These are phyloP conservation scores for Spilogale gracilis DNA, from an alignment of 2,113 vertebrate species.

Conservation along the genomic window DNA sequence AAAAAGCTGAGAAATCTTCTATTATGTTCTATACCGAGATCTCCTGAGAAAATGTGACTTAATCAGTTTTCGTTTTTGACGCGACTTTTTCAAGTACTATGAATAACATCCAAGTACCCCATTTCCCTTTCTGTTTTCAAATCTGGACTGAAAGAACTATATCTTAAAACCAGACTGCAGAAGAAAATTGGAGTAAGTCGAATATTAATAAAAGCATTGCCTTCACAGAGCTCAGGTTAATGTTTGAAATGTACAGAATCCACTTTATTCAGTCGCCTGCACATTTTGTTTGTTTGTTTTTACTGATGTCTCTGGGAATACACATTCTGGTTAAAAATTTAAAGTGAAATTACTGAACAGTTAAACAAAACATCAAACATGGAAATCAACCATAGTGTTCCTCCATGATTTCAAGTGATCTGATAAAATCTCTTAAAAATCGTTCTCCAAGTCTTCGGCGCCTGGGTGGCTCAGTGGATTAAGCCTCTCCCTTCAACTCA, in stretches of 20 bases:
- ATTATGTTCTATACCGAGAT: neutral
- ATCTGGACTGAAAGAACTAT: neutral
- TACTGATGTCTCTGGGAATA: neutral
- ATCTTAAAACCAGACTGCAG: neutral
- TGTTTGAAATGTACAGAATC: neutral
- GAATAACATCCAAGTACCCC: neutral
- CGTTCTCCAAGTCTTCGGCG: neutral
- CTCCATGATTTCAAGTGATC: neutral
- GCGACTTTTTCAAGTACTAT: neutral
- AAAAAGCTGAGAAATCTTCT: neutral
- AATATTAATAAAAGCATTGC: neutral
- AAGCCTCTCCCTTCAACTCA: no score
- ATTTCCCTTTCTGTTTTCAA: conserved; percentile 19
- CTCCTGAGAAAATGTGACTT: neutral
- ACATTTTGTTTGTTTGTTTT: neutral
- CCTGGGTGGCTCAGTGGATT: no score
- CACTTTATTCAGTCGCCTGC: neutral
- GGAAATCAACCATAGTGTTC: conserved; percentile 3
- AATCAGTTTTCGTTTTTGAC: neutral
- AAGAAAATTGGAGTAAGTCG: neutral
- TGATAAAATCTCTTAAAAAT: neutral
- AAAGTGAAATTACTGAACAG: conserved; percentile 53
- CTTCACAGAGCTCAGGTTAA: neutral
- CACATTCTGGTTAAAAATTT: conserved; percentile 34
- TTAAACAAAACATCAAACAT: conserved; percentile 21